A percentile compares a stretch with the other conserved stretches of the same genome.
Evolutionary conservation across 2,113 vertebrate species (phyloP).

Genomic region (Pardalotus punctatus): DNA sequence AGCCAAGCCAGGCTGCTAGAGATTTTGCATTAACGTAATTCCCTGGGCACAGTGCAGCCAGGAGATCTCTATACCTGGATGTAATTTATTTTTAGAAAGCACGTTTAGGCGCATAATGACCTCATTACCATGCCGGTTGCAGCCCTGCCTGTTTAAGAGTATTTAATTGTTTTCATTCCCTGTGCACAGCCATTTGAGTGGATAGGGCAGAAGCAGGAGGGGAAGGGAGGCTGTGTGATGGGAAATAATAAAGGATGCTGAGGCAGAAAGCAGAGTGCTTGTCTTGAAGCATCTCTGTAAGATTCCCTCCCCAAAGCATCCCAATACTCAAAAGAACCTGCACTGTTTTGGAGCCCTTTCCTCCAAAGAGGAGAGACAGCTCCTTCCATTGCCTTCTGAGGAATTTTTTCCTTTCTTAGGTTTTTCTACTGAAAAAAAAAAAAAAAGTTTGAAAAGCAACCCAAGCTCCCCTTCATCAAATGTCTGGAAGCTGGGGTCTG

Average conservation of each 20-base stretch:
- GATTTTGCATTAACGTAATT: neutral
- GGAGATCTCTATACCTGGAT: neutral
- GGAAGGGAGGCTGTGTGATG: neutral
- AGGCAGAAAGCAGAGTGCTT: neutral
- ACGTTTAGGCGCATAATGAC: neutral
- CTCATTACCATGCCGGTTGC: slow-evolving; percentile 7
- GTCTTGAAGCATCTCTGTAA: neutral
- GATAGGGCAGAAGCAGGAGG: neutral
- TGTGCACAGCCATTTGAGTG: neutral
- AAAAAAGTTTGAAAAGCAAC: neutral
- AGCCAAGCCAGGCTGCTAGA: neutral
- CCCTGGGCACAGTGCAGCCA: neutral
- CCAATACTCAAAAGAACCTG: neutral
- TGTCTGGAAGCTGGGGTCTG: neutral
- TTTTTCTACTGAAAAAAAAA: neutral
- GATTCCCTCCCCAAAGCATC: neutral
- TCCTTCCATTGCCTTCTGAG: neutral
- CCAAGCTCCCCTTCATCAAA: neutral
- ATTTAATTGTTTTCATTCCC: slow-evolving; percentile 27
- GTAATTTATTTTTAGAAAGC: slow-evolving; percentile 51
- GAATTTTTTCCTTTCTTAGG: neutral
- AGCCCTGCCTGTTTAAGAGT: slow-evolving; percentile 9
- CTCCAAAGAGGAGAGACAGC: neutral
- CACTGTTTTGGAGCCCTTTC: neutral
- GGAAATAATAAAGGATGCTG: neutral